A percentile compares a stretch with the other conserved stretches of the same genome.
Evolutionary conservation across 2,888 invertebrate genomes (phyloP).

Genomic region (Euspilapteryx auroguttella): DNA sequence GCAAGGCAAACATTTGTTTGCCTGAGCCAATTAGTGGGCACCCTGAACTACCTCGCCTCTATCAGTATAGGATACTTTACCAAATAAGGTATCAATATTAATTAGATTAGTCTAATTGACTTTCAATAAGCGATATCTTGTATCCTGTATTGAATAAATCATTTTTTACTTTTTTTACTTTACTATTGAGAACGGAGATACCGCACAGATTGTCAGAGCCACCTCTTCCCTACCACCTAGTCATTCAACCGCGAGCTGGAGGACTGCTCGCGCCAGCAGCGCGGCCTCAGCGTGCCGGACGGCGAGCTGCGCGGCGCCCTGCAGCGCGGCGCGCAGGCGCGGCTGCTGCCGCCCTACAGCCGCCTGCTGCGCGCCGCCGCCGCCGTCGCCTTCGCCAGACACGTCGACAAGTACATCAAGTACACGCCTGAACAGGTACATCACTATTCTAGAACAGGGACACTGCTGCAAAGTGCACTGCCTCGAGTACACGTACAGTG

Average conservation of each 20-base stretch:
- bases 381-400: conserved; percentile 83
- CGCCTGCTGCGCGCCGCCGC: conserved; percentile 77
- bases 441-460: no score
- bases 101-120: no score
- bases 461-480: no score
- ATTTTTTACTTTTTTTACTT: no score
- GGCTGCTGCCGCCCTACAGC: conserved; percentile 83
- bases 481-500: no score
- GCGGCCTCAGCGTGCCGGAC: conserved; percentile 92
- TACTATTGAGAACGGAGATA: no score
- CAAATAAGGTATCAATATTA: no score
- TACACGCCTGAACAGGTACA: conserved; percentile 77
- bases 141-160: not conserved
- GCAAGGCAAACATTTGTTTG: no score
- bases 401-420: conserved; percentile 91
- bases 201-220: no score
- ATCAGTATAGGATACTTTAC: no score
- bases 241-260: conserved; percentile 96
- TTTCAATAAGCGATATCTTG: not conserved
- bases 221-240: conserved; percentile 33
- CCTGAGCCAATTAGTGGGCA: no score
- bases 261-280: conserved; percentile 81
- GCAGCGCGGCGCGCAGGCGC: conserved; percentile 87
- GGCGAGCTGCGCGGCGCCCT: conserved; percentile 84
- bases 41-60: no score